Evolutionary conservation across 2,113 vertebrate species (phyloP).

Genomic region (Charadrius vociferus): DNA sequence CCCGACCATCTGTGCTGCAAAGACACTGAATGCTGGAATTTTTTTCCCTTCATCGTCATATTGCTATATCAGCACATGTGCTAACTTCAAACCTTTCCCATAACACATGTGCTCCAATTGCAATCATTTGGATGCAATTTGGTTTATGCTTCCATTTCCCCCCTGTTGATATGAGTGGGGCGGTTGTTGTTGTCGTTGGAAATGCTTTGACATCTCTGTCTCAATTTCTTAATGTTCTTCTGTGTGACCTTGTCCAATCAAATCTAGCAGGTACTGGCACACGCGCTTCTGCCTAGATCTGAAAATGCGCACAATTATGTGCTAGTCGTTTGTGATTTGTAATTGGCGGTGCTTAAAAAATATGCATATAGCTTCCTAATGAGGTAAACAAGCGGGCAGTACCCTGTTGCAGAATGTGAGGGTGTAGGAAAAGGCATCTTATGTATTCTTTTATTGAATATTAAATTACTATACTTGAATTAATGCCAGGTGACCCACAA

Average conservation of each 20-base stretch:
- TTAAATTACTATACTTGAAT: not conserved
- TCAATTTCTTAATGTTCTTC: conserved; percentile 38
- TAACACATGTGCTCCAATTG: conserved; percentile 50
- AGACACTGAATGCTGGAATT: conserved; percentile 56
- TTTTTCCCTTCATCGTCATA: conserved; percentile 34
- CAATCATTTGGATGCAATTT: conserved; percentile 62
- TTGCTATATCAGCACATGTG: conserved; percentile 68
- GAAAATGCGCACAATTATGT: not conserved
- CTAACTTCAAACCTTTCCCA: conserved; percentile 56
- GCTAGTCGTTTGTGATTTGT: not conserved
- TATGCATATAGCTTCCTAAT: not conserved
- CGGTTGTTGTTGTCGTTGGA: not conserved
- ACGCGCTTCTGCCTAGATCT: not conserved
- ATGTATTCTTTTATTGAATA: not conserved
- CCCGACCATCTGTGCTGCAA: conserved; percentile 64
- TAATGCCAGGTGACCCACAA: not conserved
- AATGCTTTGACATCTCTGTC: conserved; percentile 60
- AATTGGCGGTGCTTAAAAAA: conserved; percentile 11
- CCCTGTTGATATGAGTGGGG: conserved; percentile 28
- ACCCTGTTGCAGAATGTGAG: not conserved
- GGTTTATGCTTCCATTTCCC: conserved; percentile 58
- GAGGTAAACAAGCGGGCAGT: conserved; percentile 6
- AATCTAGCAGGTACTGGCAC: conserved; percentile 54
- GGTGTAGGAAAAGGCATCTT: not conserved
- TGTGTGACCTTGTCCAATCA: conserved; percentile 33